phyloP scores from a whole-genome alignment of 2,797 vertebrate species.

The Chelon labrosus region DNA sequence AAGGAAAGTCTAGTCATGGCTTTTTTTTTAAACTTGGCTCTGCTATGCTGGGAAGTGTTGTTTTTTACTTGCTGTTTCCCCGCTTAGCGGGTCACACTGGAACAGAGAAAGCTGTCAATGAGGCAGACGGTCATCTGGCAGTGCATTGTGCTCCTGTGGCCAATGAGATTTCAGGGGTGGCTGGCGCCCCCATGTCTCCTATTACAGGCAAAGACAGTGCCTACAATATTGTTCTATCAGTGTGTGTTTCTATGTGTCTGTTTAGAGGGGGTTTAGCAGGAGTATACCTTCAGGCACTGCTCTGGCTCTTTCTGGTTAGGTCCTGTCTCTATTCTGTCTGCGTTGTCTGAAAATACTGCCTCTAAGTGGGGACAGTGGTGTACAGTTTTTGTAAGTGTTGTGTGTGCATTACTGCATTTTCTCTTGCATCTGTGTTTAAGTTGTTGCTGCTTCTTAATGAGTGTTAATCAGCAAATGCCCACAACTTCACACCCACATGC shows the following conservation, averaged over 20 bases:
- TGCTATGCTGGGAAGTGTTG: too few relatives aligned
- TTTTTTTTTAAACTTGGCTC: too few relatives aligned
- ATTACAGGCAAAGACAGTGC: neutral
- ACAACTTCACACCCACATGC: neutral
- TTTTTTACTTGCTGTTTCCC: too few relatives aligned
- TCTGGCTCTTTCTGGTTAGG: slow-evolving; percentile 34
- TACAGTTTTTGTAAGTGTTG: neutral
- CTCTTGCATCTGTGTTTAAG: slow-evolving; percentile 16
- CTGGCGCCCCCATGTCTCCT: too few relatives aligned
- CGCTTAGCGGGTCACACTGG: too few relatives aligned
- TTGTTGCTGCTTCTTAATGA: slow-evolving; percentile 18
- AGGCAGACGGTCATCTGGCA: too few relatives aligned
- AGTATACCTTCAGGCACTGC: slow-evolving; percentile 61
- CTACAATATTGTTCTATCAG: neutral
- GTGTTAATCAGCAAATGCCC: neutral
- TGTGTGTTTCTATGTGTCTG: slow-evolving; percentile 12
- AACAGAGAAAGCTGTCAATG: too few relatives aligned
- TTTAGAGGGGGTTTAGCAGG: slow-evolving; percentile 42
- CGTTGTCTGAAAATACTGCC: slow-evolving; percentile 25
- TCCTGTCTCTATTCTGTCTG: slow-evolving; percentile 28
- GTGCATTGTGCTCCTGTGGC: too few relatives aligned
- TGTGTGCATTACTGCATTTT: slow-evolving; percentile 1
- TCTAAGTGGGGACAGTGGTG: neutral
- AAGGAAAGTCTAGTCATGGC: too few relatives aligned
- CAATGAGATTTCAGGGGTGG: too few relatives aligned